Evolutionary conservation across 2,113 vertebrate genomes (phyloP), one percentile per base, ranked within the genome.

Genomic region (Trematocara zebra): DNA sequence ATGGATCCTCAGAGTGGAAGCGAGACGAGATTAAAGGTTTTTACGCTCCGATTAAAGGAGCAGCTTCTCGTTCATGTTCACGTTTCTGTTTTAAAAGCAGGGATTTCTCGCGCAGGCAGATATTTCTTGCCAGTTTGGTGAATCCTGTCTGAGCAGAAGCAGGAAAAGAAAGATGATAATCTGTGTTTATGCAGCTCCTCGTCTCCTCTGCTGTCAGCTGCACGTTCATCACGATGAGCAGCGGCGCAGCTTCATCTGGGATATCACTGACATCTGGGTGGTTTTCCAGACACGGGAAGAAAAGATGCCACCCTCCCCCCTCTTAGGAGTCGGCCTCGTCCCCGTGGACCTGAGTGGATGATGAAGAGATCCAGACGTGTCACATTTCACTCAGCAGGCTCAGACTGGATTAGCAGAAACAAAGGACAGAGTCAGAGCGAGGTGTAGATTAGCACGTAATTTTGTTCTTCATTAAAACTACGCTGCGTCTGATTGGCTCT

Each of bases 281-380:
- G 44, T 18, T 67, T 85, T 82, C 11, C 26, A 86, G 33, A 33
- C 9, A 26, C 10, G 8, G 18, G 37, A 37, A 49, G 23, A 23
- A 44, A 20, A 56, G 31, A 64, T 76, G 12, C 1, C 35, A 5
- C 69, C 42, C 69, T 74, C 40, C 69, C 69, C 69, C 42, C 14
- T 26, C 40, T 47, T 1, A 51, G 53, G 26, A 79, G 53, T 20
- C 37, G 8, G 37, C 35, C 64, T 53, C 3, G 3, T 82, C 87
- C 59, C 72, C n/a, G 15, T 81, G 82, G 88, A 80, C 44, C 57
- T 20, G 59, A 51, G 10, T 5, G 78, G 78, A 79, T 84, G 54
- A 79, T 72, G 40, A 26, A 26, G 33, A 5, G 44, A 31, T 61
- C 12, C 8, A 37, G 85, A 11, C 72, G 85, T 81, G 69, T 90